A percentile compares a stretch with the other conserved stretches of the same genome.
Conservation (phyloP, 2,113 vertebrate genomes). For the Festucalex cinctus region DNA sequence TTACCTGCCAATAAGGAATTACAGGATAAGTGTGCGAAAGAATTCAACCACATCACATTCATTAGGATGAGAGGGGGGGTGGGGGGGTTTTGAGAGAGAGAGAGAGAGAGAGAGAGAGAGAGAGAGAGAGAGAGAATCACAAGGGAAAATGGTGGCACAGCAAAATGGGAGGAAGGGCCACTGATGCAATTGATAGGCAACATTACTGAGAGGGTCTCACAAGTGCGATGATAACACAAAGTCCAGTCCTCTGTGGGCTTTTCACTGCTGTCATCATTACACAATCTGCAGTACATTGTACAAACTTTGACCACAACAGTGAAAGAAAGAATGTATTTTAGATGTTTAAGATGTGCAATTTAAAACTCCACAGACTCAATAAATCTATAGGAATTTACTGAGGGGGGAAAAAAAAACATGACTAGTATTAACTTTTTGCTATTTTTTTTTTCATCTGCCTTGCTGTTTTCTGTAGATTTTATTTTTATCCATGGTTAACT, state of each 20-base stretch:
- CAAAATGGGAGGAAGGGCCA: not conserved
- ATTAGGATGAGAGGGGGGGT: too few species aligned
- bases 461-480: too few species aligned
- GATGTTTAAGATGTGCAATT: not conserved
- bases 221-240: not conserved
- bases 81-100: too few species aligned
- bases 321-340: not conserved
- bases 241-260: conserved; percentile 7
- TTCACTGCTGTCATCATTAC: not conserved
- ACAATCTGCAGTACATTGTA: not conserved
- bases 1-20: conserved; percentile 38
- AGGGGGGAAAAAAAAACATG: too few species aligned
- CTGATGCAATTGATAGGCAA: conserved; percentile 45
- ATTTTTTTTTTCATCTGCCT: too few species aligned
- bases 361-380: not conserved
- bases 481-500: too few species aligned
- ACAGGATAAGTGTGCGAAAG: conserved; percentile 35
- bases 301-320: not conserved
- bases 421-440: not conserved
- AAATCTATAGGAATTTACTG: not conserved
- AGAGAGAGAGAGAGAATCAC: too few species aligned
- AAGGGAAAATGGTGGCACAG: too few species aligned
- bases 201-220: conserved; percentile 16
- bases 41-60: conserved; percentile 42
- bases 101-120: too few species aligned